phyloP scores from a whole-genome alignment of 2,797 vertebrate genomes.

The Scomberomorus guttatus region DNA sequence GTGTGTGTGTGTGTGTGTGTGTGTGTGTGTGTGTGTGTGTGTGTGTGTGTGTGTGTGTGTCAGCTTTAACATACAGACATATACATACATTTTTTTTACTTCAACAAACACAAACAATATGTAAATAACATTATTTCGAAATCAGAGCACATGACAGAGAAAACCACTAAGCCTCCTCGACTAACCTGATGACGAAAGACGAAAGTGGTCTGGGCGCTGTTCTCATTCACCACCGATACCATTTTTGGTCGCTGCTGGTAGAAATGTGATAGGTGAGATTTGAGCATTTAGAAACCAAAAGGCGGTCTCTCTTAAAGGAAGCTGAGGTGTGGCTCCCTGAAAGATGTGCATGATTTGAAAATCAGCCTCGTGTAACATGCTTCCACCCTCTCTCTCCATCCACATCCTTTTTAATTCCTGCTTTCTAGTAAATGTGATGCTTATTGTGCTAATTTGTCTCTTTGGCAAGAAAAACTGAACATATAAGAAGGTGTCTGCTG shows the following conservation, averaged over 20 bases:
- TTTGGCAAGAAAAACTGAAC: neutral
- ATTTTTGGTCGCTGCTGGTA: neutral
- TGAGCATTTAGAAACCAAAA: neutral
- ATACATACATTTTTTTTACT: neutral
- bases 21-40: neutral
- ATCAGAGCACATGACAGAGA: neutral
- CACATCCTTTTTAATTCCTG: neutral
- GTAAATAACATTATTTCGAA: neutral
- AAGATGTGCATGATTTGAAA: neutral
- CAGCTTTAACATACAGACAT: neutral
- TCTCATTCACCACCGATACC: neutral
- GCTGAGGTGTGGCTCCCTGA: constrained; percentile 13
- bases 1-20: neutral
- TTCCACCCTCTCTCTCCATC: neutral
- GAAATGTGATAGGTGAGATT: neutral
- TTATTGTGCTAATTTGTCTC: neutral
- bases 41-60: neutral
- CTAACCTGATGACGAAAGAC: constrained; percentile 48
- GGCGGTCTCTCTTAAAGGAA: constrained; percentile 6
- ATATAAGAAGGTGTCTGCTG: neutral
- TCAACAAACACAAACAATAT: neutral
- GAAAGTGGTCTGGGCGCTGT: neutral
- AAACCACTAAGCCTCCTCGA: constrained; percentile 8
- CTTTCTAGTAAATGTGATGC: neutral
- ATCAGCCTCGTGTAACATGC: neutral